A percentile compares a stretch with the other conserved stretches of the same genome.
phyloP scores from a whole-genome alignment of 2,888 invertebrate species.

The Clanis bilineata region DNA sequence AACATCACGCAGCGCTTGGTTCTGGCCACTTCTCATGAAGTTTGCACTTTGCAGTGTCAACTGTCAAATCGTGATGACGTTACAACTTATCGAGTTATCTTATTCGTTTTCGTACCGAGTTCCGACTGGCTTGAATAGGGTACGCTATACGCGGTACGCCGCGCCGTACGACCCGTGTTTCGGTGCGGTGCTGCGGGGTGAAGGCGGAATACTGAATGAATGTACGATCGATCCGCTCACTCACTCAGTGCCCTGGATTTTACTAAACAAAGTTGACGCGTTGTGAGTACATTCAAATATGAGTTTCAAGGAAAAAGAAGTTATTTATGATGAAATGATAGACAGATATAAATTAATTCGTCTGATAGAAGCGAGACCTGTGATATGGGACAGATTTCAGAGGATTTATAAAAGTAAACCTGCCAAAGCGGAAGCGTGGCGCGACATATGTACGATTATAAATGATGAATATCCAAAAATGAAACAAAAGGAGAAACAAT shows the following conservation, averaged over 20 bases:
- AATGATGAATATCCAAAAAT: background rate
- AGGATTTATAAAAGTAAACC: background rate
- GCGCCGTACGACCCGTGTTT: background rate
- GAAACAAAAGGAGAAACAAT: conserved; percentile 15
- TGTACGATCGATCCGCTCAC: background rate
- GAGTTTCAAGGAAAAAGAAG: background rate
- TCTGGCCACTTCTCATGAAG: no score
- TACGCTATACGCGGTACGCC: no score
- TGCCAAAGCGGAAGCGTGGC: background rate
- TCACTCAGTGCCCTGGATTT: background rate
- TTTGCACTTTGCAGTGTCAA: no score
- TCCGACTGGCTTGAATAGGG: no score
- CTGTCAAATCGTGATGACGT: no score
- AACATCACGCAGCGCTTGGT: no score
- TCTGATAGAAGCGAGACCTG: background rate
- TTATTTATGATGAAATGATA: background rate
- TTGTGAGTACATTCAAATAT: background rate
- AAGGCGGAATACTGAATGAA: background rate
- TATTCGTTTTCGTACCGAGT: no score
- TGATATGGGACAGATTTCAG: background rate
- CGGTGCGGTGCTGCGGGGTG: background rate
- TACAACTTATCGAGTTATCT: no score
- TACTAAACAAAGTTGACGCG: background rate
- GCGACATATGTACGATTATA: background rate
- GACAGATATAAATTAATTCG: background rate